Base-by-base conservation (phyloP, 2,797 vertebrate species). In the Tolypeutes matacus region DNA sequence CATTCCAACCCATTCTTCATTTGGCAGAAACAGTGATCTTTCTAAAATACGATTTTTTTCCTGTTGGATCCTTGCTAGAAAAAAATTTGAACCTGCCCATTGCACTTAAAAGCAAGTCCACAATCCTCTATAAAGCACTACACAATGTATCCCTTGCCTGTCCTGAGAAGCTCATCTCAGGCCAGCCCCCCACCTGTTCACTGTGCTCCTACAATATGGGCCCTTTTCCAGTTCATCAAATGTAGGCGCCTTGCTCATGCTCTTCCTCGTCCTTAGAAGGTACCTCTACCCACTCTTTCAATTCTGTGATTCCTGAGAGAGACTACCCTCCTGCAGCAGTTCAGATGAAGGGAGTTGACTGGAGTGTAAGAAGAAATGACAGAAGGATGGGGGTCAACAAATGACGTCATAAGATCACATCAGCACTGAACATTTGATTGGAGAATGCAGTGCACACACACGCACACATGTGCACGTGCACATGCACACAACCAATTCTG, bases 181-280 rank as follows among this genome's bases (percentile, higher is more conserved):
- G 2, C 3, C 18, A 31, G 4, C 46, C 62, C 65, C 53, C 53
- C 0, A 0, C 2, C 13, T 3, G 23, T n/a, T 36, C 20, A 11
- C 14, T 9, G 4, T 31, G 29, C n/a, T 15, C 6, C 29, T n/a
- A 4, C 9, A 42, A 6, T 1, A 20, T 7, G 17, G 25, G 25
- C 23, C 23, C n/a, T 34, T 72, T 23, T 5, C 29, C 56, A 27
- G n/a, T 6, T 62, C n/a, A 25, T 1, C 4, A 17, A 18, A 34
- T 4, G 10, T 34, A 25, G 64, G 56, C 11, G 18, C 65, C 56
- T 42, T 53, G 15, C 21, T 69, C 34, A 15, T 9, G 11, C 60
- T 69, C 49, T 53, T 56, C 42, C 12, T 2, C 0, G 17, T 39
- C 6, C 56, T 76, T 42, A 25, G 42, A 46, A 46, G 42, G 42